Percentiles rank a stretch among this genome's conserved stretches.
These are phyloP conservation scores for Alectura lathami DNA, from an alignment of 2,113 vertebrate species.

Conservation along the genomic window DNA sequence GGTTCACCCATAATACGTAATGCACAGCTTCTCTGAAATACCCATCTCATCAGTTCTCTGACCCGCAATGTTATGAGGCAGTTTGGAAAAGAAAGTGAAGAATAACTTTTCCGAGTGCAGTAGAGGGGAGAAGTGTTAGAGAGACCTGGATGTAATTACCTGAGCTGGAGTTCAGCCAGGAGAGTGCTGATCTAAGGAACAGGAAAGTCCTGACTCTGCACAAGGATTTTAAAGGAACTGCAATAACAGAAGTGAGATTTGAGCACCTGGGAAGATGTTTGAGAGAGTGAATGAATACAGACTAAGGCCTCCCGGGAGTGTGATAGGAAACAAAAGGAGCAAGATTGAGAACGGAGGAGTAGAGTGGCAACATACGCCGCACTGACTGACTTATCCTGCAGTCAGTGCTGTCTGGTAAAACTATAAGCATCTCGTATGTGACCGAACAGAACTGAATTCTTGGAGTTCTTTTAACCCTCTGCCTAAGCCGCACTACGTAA, in stretches of 20 bases:
- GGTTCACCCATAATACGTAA: conserved; percentile 16
- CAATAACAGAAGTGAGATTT: conserved; percentile 41
- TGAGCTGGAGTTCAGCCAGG: conserved; percentile 47
- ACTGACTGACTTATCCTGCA: background rate
- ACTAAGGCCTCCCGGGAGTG: conserved; percentile 17
- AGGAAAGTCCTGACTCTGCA: conserved; percentile 54
- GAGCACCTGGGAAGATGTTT: conserved; percentile 51
- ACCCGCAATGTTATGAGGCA: background rate
- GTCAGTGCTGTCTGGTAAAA: background rate
- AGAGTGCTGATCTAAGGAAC: conserved; percentile 33
- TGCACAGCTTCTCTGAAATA: background rate
- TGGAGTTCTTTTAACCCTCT: background rate
- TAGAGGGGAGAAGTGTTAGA: conserved; percentile 24
- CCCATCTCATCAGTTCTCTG: background rate
- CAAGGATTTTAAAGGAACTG: conserved; percentile 58
- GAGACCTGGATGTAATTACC: conserved; percentile 52
- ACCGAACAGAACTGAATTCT: background rate
- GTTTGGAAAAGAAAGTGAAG: conserved; percentile 30
- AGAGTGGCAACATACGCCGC: background rate
- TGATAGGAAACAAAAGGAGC: conserved; percentile 43
- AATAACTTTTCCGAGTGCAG: conserved; percentile 49
- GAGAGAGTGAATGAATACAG: conserved; percentile 39
- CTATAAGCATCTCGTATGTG: background rate
- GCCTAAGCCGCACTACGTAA: background rate
- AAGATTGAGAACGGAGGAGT: conserved; percentile 14